phyloP scores from a whole-genome alignment of 2,797 vertebrate genomes.

The Salmo trutta region DNA sequence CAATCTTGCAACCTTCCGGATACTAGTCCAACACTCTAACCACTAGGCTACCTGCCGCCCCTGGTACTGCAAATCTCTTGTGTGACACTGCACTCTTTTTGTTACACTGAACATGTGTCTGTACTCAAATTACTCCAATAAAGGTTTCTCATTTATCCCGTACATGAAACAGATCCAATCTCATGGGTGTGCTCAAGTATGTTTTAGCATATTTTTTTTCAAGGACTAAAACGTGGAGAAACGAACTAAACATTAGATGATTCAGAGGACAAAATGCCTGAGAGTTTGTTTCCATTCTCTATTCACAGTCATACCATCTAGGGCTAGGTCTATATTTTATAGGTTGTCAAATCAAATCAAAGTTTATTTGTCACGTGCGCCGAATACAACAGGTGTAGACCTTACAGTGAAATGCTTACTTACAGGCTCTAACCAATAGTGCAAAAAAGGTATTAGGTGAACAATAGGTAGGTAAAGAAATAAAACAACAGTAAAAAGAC shows the following conservation, averaged over 20 bases:
- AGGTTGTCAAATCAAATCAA: background rate
- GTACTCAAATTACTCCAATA: background rate
- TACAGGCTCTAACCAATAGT: too few species aligned
- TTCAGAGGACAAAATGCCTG: conserved; percentile 9
- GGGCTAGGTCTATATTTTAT: too few species aligned
- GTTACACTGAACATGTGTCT: background rate
- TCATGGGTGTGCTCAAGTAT: background rate
- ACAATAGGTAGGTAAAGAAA: too few species aligned
- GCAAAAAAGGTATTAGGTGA: too few species aligned
- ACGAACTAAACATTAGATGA: background rate
- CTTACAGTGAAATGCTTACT: too few species aligned
- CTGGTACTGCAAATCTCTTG: background rate
- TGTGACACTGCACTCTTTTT: background rate
- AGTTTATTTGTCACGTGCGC: too few species aligned
- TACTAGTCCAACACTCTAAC: too few species aligned
- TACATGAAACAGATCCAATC: background rate
- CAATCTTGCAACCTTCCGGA: too few species aligned
- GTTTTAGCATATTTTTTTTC: background rate
- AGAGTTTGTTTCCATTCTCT: conserved; percentile 49
- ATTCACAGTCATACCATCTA: conserved; percentile 37
- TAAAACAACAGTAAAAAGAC: too few species aligned
- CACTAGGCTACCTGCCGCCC: background rate
- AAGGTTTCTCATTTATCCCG: background rate
- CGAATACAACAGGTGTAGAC: too few species aligned
- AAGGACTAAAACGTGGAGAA: background rate